Base-by-base conservation (phyloP, 2,113 vertebrate genomes). In the Capreolus pygargus region DNA sequence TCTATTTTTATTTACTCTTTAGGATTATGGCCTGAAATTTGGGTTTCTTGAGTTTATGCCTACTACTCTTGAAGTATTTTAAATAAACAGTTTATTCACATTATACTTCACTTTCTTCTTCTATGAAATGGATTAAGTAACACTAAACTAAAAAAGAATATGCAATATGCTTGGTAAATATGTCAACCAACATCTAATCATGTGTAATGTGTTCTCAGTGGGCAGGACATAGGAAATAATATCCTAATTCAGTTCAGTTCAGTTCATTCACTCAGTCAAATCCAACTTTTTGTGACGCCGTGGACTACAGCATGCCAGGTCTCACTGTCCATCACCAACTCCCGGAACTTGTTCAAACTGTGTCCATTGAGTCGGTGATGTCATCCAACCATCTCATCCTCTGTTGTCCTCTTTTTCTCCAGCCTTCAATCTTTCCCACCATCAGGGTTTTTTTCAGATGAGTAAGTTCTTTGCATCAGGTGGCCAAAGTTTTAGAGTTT, bases 1-100 rank as follows among this genome's bases (percentile, higher is more conserved):
- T 85, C 91, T 85, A 97, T 97, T 91, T 98, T 97, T 94, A 98
- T 96, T 91, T 97, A 76, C 82, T 98, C 94, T 96, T 97, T 98
- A 97, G 83, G 60, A 89, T 91, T 89, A 97, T 96, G 55, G 93
- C 57, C 76, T 94, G 4, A 93, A 97, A 95, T 97, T 97, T 74
- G 25, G 12, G 94, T 98, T 98, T 84, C 76, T 94, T 47, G 67
- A 91, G 76, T 93, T 94, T 92, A 86, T 96, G 95, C 43, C 84
- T 96, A 54, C 96, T 97, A 86, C 16, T 91, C 60, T 89, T 67
- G 55, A 91, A 93, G 78, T 76, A 95, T 81, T 95, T 30, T 79
- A 93, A 84, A 97, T 94, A 89, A 94, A 94, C 52, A 96, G 58
- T 90, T 90, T 43, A 84, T 94, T 96, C 36, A 87, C 39, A 94